Evolutionary conservation across 2,888 invertebrate species (phyloP).

Genomic region (Plebejus argus): DNA sequence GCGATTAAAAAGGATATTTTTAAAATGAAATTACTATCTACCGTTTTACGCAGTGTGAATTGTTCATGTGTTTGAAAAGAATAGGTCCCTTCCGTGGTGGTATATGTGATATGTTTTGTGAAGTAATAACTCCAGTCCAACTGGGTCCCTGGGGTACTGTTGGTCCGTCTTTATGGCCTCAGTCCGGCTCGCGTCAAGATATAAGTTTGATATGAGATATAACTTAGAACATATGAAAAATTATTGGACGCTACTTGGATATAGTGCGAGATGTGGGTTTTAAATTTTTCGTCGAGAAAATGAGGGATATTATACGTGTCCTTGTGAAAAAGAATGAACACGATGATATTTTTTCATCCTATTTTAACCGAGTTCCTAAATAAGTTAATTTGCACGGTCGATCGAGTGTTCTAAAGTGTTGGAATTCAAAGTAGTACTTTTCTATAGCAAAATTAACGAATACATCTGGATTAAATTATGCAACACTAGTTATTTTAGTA

Average conservation of each 20-base stretch:
- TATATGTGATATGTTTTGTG: conserved; percentile 24
- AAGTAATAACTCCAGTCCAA: conserved; percentile 16
- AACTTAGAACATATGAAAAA: conserved; percentile 12
- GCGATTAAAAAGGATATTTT: too few species aligned
- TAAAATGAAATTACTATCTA: neutral
- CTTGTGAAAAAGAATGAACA: too few species aligned
- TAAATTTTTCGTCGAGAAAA: too few species aligned
- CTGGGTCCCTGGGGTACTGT: conserved; percentile 2
- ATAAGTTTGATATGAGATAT: conserved; percentile 21
- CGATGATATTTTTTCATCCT: too few species aligned
- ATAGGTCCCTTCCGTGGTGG: neutral
- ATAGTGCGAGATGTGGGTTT: neutral
- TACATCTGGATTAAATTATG: neutral
- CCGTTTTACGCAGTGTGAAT: neutral
- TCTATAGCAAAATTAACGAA: too few species aligned
- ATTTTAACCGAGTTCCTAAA: too few species aligned
- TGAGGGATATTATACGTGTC: too few species aligned
- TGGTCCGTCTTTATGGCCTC: conserved; percentile 23
- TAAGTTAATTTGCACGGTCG: too few species aligned
- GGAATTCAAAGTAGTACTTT: too few species aligned
- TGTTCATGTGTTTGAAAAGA: neutral
- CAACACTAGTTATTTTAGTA: neutral
- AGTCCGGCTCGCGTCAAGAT: conserved; percentile 14
- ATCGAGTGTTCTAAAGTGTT: too few species aligned
- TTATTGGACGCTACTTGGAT: neutral